Percentiles rank a stretch among this genome's conserved stretches.
Evolutionary conservation across 1,140 invertebrate genomes (phyloP).

Genomic region (Pentalonia nigronervosa): DNA sequence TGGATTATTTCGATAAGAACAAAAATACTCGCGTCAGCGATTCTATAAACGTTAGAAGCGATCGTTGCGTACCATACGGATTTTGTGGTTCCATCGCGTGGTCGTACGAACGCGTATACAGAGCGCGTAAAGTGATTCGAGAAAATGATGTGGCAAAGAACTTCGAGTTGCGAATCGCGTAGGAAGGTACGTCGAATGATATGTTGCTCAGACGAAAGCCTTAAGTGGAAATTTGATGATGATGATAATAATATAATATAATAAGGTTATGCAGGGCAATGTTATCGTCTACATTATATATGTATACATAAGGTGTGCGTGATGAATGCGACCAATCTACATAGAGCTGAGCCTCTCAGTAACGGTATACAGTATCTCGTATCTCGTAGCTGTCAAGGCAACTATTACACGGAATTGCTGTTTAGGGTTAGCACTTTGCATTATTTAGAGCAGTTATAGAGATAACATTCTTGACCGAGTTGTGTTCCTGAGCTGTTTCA

Average conservation of each 20-base stretch:
- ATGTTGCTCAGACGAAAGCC: background rate
- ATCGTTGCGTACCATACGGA: background rate
- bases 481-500: background rate
- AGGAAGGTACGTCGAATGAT: background rate
- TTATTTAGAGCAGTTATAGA: constrained; percentile 6
- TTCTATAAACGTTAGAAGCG: background rate
- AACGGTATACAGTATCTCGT: background rate
- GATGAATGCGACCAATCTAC: constrained; percentile 1
- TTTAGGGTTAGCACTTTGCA: background rate
- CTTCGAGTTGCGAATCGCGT: background rate
- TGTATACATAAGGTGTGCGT: background rate
- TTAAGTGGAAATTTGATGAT: background rate
- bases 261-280: background rate
- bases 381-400: background rate
- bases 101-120: background rate
- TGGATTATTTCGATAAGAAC: background rate
- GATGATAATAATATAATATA: background rate
- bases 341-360: background rate
- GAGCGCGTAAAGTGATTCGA: background rate
- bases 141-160: background rate
- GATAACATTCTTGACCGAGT: background rate
- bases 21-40: background rate
- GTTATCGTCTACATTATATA: background rate
- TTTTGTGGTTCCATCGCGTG: background rate
- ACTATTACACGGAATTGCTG: background rate